phyloP scores from a whole-genome alignment of 2,888 invertebrate genomes.

The Lasioglossum morio region DNA sequence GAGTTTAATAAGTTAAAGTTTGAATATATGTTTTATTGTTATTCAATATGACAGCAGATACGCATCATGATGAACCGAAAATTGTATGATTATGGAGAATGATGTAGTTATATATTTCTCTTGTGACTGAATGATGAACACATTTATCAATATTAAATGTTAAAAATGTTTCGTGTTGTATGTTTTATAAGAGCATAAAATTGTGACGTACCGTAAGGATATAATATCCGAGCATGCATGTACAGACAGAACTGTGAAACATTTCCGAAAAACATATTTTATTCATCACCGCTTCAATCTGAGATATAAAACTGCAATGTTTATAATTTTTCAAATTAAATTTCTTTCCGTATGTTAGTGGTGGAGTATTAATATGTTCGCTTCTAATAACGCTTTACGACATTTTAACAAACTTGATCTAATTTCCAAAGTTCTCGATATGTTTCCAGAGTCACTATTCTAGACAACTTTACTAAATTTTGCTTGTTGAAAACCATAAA shows the following conservation, averaged over 20 bases:
- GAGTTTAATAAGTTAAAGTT: not conserved
- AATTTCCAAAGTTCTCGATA: not conserved
- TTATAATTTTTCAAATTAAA: not conserved
- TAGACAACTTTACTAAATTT: not conserved
- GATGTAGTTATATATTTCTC: not conserved
- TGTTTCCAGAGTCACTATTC: not conserved
- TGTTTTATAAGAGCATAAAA: not conserved
- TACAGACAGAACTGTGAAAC: constrained; percentile 74
- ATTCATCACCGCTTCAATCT: constrained; percentile 73
- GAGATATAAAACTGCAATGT: constrained; percentile 72
- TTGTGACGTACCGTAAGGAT: constrained; percentile 54
- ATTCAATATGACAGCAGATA: not conserved
- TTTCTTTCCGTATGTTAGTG: not conserved
- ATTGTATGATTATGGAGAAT: not conserved
- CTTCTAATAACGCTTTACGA: not conserved
- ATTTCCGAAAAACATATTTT: constrained; percentile 79
- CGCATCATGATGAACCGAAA: not conserved
- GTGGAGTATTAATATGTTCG: not conserved
- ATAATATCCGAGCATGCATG: constrained; percentile 61
- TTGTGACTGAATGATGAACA: not conserved
- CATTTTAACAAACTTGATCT: too few species aligned
- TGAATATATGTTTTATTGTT: not conserved
- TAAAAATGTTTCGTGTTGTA: not conserved
- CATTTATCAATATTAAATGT: not conserved
- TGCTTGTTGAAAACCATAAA: not conserved